phyloP scores from a whole-genome alignment of 2,888 invertebrate species.

The Limnephilus marmoratus region DNA sequence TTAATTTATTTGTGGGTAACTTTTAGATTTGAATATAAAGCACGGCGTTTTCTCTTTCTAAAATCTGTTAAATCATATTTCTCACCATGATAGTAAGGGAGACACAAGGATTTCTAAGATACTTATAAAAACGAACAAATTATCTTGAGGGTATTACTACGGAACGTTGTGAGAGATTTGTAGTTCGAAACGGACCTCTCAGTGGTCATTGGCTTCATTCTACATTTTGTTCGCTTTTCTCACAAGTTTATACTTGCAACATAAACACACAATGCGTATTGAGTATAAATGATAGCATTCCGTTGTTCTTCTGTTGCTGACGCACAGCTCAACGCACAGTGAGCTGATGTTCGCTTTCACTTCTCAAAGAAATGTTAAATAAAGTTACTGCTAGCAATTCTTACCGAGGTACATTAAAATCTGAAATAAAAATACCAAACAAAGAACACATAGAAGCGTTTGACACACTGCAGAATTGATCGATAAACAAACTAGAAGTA shows the following conservation, averaged over 20 bases:
- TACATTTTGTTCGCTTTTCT: not conserved
- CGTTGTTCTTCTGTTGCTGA: not conserved
- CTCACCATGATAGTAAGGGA: too few relatives aligned
- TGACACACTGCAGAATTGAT: too few relatives aligned
- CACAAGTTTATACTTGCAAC: not conserved
- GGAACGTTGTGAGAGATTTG: too few relatives aligned
- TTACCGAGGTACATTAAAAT: constrained; percentile 25
- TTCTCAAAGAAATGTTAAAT: constrained; percentile 33
- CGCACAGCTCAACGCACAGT: not conserved
- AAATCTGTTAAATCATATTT: too few relatives aligned
- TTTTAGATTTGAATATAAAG: too few relatives aligned
- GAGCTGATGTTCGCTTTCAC: constrained; percentile 37
- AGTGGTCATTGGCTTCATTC: not conserved
- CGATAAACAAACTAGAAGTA: too few relatives aligned
- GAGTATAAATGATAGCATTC: not conserved
- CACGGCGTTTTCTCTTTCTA: too few relatives aligned
- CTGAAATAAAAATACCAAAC: not conserved
- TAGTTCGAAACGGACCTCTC: not conserved
- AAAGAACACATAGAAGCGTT: not conserved
- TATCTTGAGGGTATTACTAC: too few relatives aligned
- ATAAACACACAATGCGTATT: not conserved
- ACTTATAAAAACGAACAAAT: too few relatives aligned
- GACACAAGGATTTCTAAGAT: too few relatives aligned
- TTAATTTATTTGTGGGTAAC: too few relatives aligned
- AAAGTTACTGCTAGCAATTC: constrained; percentile 4